Conservation (phyloP, 1,140 invertebrate genomes). For the Trachymyrmex septentrionalis region DNA sequence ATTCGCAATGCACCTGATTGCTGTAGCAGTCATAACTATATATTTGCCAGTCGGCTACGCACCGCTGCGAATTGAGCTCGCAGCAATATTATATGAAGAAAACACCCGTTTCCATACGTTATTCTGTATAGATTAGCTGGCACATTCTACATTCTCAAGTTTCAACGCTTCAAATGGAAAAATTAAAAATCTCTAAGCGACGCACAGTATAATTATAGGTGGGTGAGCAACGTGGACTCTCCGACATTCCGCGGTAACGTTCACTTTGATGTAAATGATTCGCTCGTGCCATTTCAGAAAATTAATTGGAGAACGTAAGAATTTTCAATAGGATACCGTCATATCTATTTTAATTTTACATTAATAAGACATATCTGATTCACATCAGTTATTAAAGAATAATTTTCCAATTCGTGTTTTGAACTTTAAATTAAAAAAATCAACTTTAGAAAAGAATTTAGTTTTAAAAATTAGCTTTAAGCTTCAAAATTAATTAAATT, state of each 20-base stretch:
- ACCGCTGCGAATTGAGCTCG: background rate
- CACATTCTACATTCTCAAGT: constrained; percentile 25
- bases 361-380: background rate
- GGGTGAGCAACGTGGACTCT: constrained; percentile 4
- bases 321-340: constrained; percentile 24
- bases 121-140: background rate
- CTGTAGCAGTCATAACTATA: constrained; percentile 6
- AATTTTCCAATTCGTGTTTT: background rate
- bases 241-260: constrained; percentile 14
- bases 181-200: constrained; percentile 43
- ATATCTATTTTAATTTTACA: constrained; percentile 17
- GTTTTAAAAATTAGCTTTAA: no score
- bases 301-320: constrained; percentile 20
- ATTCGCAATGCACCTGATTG: constrained; percentile 25
- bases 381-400: background rate
- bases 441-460: background rate
- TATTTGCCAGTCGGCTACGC: constrained; percentile 5
- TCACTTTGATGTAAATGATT: constrained; percentile 48
- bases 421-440: background rate
- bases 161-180: background rate
- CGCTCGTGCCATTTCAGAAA: constrained; percentile 2
- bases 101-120: background rate
- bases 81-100: constrained; percentile 15
- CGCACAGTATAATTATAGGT: constrained; percentile 23
- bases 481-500: no score